A percentile compares a stretch with the other conserved stretches of the same genome.
Evolutionary conservation across 2,888 invertebrate species (phyloP).

Genomic region (Calliphora vomitoria): DNA sequence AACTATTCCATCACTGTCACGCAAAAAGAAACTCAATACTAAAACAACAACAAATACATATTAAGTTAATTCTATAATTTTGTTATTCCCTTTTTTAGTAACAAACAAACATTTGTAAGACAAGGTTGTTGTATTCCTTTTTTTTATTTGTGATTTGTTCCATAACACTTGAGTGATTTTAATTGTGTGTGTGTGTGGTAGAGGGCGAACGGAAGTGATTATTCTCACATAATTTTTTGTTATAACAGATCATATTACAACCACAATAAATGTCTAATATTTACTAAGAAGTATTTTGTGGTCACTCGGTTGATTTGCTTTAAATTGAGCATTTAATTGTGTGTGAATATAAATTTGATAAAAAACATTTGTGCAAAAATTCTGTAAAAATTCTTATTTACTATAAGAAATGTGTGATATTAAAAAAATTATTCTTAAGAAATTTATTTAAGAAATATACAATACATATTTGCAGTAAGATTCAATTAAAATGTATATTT

Average conservation of each 20-base stretch:
- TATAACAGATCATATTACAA: neutral
- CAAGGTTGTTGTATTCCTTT: slow-evolving; percentile 12
- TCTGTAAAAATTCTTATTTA: too few relatives aligned
- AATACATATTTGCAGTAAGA: too few relatives aligned
- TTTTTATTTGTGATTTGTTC: neutral
- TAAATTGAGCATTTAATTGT: neutral
- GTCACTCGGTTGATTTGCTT: neutral
- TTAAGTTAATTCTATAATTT: slow-evolving; percentile 6
- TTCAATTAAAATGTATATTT: too few relatives aligned
- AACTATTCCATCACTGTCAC: neutral
- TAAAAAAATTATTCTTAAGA: too few relatives aligned
- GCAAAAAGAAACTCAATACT: neutral
- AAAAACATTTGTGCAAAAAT: too few relatives aligned
- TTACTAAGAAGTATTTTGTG: slow-evolving; percentile 12
- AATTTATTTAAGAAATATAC: too few relatives aligned
- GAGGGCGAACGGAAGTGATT: neutral
- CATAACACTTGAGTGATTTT: slow-evolving; percentile 3
- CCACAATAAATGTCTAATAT: neutral
- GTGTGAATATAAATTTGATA: neutral
- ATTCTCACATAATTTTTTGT: neutral
- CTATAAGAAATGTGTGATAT: too few relatives aligned
- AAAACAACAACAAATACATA: slow-evolving; percentile 18
- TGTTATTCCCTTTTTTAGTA: slow-evolving; percentile 10
- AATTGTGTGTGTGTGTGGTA: neutral
- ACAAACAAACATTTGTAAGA: slow-evolving; percentile 49